Evolutionary conservation across 2,797 vertebrate species (phyloP).

Genomic region (Gymnothorax javanicus): DNA sequence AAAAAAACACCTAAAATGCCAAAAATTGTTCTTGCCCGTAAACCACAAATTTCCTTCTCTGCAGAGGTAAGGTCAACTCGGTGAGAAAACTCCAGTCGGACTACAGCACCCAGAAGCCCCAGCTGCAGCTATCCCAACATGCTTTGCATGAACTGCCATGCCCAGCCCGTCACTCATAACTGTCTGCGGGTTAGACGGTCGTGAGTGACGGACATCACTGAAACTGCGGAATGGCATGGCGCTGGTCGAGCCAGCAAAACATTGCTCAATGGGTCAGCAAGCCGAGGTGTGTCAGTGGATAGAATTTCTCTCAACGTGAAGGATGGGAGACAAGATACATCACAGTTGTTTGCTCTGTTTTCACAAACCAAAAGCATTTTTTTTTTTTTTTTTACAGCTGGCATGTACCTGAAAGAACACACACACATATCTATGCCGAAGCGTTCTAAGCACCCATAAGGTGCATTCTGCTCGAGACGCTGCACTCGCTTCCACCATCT

Average conservation of each 20-base stretch:
- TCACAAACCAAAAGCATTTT: constrained; percentile 31
- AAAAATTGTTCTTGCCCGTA: not conserved
- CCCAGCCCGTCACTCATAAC: constrained; percentile 52
- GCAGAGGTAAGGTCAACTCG: not conserved
- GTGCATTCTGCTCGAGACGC: constrained; percentile 40
- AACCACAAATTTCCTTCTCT: constrained; percentile 12
- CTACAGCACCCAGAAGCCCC: constrained; percentile 56
- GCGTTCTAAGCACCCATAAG: constrained; percentile 39
- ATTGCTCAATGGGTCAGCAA: constrained; percentile 42
- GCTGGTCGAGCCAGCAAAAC: constrained; percentile 46
- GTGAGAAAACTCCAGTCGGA: constrained; percentile 30
- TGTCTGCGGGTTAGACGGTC: constrained; percentile 49
- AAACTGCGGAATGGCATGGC: constrained; percentile 54
- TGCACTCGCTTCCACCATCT: constrained; percentile 25
- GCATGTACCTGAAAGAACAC: constrained; percentile 39
- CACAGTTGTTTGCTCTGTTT: constrained; percentile 15
- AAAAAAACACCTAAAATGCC: not conserved
- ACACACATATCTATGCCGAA: constrained; percentile 34
- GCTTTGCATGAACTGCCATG: constrained; percentile 62
- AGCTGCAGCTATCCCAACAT: constrained; percentile 63
- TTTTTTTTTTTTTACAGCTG: no score
- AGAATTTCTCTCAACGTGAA: constrained; percentile 35
- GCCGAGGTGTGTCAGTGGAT: constrained; percentile 44
- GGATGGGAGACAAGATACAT: constrained; percentile 25
- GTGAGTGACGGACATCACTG: constrained; percentile 59